Base-by-base conservation (phyloP, 92 coral and sea anemone species). In the Phenganax stokvisi region DNA sequence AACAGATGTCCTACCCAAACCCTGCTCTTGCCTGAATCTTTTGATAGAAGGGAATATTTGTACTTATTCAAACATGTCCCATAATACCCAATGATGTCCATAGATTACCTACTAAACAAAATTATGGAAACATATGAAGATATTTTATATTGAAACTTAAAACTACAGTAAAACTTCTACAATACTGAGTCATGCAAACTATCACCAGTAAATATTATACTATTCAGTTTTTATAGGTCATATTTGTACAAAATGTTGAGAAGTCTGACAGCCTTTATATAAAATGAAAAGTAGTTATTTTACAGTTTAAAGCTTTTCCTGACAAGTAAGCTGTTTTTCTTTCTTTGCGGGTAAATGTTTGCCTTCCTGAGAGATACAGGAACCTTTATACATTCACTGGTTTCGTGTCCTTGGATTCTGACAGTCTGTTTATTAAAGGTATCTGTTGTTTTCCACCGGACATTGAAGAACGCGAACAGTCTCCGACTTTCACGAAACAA, bases 341-440 rank as follows among this genome's bases (percentile, higher is more conserved):
- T 37, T 37, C 47, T 37, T 37, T 37, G 47, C 47, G 47, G 5
- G 47, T 37, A 37, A 37, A 37, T 5, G 47, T 37, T 37, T 37
- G 47, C 47, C 47, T 37, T 37, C 47, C 3, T 37, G 20, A 59
- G 7, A 59, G 20, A 59, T 59, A 59, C 17, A 10, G 20, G 17
- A 59, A 25, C 6, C 27, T 3, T 79, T 30, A 79, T 7, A 79
- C 83, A 28, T 10, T 51, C 54, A 44, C 74, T 0, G 16, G 73
- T 64, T 62, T 79, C 7, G 74, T 6, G 30, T 79, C 74, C 5
- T 67, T 73, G 13, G 60, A 68, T 29, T 68, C 77, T 0, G 77
- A 79, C 8, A 65, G 69, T 27, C 73, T 79, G 51, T 63, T 79
- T n/a, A 76, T 61, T 20, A 76, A 30, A 15, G 81, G 64, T 7